Percentiles rank a stretch among this genome's conserved stretches.
Conservation (phyloP, 2,113 vertebrate species). For the Cisticola juncidis region DNA sequence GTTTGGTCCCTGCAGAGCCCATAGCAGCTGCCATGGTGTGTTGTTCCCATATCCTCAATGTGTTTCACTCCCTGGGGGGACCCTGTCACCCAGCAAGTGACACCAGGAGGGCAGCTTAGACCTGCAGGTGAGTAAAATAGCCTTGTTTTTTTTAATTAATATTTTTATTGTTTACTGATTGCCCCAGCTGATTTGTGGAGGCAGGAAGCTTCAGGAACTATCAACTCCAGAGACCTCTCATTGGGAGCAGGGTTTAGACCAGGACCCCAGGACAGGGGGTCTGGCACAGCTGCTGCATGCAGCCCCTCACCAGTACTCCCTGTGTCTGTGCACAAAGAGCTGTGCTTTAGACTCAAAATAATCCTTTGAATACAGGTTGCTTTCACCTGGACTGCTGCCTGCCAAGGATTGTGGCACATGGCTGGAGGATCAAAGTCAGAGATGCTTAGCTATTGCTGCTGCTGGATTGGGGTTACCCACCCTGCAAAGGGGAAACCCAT, state of each 20-base stretch:
- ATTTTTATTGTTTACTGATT: background rate
- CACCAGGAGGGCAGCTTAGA: background rate
- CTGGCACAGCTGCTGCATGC: background rate
- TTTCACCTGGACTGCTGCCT: background rate
- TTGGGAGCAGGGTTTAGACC: background rate
- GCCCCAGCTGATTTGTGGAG: background rate
- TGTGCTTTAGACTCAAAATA: background rate
- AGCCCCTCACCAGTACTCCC: accelerated
- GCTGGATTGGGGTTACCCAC: background rate
- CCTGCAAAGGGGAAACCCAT: background rate
- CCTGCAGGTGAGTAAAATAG: background rate
- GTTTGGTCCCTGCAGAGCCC: background rate
- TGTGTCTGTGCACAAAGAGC: background rate
- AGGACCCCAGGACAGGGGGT: background rate
- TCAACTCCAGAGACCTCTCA: background rate
- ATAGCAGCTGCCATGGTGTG: background rate
- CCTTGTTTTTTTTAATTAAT: background rate
- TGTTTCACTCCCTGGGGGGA: accelerated
- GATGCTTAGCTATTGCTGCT: background rate
- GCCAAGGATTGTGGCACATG: background rate
- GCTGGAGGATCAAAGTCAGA: accelerated
- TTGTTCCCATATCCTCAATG: background rate
- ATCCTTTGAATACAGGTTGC: background rate
- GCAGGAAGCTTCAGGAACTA: background rate
- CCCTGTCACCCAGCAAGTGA: background rate